phyloP scores from a whole-genome alignment of 2,888 invertebrate genomes.

The Melinopterus prodromus region DNA sequence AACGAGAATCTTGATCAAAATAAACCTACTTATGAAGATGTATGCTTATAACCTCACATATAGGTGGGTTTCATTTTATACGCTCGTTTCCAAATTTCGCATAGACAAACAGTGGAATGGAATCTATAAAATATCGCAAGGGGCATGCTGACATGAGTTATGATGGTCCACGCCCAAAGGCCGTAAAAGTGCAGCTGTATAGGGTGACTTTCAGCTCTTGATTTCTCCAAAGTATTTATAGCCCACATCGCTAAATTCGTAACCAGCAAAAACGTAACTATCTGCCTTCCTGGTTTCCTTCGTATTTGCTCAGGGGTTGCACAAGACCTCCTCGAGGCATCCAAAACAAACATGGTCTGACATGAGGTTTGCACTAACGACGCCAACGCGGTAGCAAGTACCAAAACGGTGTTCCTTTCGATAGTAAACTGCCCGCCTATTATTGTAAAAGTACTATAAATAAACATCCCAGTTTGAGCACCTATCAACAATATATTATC shows the following conservation, averaged over 20 bases:
- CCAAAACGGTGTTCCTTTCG: slow-evolving; percentile 80
- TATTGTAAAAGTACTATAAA: slow-evolving; percentile 92
- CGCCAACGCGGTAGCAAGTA: slow-evolving; percentile 83
- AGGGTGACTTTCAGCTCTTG: slow-evolving; percentile 89
- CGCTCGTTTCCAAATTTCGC: slow-evolving; percentile 96
- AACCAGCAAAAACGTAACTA: slow-evolving; percentile 90
- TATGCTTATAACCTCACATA: slow-evolving; percentile 69
- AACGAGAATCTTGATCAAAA: background rate
- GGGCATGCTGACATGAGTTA: slow-evolving; percentile 94
- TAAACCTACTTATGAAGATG: background rate
- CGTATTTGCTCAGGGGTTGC: slow-evolving; percentile 82
- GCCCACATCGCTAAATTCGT: slow-evolving; percentile 95
- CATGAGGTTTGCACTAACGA: slow-evolving; percentile 89
- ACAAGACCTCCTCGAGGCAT: slow-evolving; percentile 86
- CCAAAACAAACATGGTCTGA: slow-evolving; percentile 91
- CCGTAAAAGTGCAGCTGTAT: slow-evolving; percentile 93
- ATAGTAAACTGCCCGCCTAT: slow-evolving; percentile 91
- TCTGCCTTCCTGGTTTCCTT: slow-evolving; percentile 90
- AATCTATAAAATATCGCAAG: slow-evolving; percentile 93
- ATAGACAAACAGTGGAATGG: slow-evolving; percentile 93
- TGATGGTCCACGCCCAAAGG: slow-evolving; percentile 95
- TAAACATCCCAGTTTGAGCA: slow-evolving; percentile 93
- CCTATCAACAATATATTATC: slow-evolving; percentile 92
- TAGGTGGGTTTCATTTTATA: slow-evolving; percentile 91
- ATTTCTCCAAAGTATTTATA: slow-evolving; percentile 91